Conservation (phyloP, 2,888 invertebrate species). For the Nomada lathburiana region DNA sequence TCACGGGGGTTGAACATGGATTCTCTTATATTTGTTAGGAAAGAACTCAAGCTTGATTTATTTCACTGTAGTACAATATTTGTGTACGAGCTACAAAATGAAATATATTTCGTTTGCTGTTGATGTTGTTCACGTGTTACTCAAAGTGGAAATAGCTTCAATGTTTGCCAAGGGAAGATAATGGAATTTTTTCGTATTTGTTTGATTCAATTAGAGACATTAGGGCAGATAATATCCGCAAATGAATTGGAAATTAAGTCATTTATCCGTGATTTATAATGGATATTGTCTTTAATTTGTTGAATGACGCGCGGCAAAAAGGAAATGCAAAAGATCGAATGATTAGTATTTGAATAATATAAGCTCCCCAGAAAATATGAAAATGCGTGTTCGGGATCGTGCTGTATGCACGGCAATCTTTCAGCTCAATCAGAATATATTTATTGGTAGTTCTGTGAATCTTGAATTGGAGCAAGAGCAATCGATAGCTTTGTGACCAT, state of each 20-base stretch:
- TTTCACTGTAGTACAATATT: slow-evolving; percentile 49
- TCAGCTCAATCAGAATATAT: slow-evolving; percentile 1
- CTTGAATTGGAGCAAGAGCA: slow-evolving; percentile 9
- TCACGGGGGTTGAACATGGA: slow-evolving; percentile 41
- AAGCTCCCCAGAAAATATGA: too few relatives aligned
- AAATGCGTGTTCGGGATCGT: neutral
- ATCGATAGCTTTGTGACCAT: slow-evolving; percentile 28
- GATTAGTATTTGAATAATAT: too few relatives aligned
- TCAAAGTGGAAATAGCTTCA: too few relatives aligned
- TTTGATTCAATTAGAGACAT: too few relatives aligned
- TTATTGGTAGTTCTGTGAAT: slow-evolving; percentile 8
- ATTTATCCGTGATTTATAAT: too few relatives aligned
- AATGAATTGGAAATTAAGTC: too few relatives aligned
- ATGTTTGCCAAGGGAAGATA: too few relatives aligned
- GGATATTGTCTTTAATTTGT: too few relatives aligned
- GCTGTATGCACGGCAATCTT: neutral
- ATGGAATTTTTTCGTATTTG: too few relatives aligned
- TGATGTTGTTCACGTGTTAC: neutral
- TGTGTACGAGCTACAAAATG: slow-evolving; percentile 31
- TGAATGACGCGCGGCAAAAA: too few relatives aligned
- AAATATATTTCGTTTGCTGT: slow-evolving; percentile 66
- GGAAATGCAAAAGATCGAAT: too few relatives aligned
- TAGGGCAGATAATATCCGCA: too few relatives aligned
- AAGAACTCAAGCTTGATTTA: slow-evolving; percentile 72
- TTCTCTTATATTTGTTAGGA: slow-evolving; percentile 76